Percentiles rank a stretch among this genome's conserved stretches.
Conservation (phyloP, 1,140 invertebrate species). For the Yoshiicerus persimilis region DNA sequence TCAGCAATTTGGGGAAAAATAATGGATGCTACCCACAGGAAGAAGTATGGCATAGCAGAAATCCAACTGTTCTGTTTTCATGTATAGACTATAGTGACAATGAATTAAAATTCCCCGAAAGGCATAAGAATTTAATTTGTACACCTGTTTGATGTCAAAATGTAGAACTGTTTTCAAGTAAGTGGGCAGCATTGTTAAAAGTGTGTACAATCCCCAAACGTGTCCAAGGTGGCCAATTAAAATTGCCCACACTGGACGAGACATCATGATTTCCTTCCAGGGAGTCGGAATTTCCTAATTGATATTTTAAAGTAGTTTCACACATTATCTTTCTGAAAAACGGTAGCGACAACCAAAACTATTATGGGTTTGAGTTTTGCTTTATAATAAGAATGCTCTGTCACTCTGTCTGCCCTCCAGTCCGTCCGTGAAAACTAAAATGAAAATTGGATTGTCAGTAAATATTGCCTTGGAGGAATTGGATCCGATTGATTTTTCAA, state of each 20-base stretch:
- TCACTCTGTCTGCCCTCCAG: too few species aligned
- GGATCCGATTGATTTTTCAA: slow-evolving; percentile 69
- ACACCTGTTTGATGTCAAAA: slow-evolving; percentile 75
- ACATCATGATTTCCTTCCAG: slow-evolving; percentile 31
- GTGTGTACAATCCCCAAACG: slow-evolving; percentile 71
- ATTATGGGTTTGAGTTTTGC: too few species aligned
- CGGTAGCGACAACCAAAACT: too few species aligned
- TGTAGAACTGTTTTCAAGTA: slow-evolving; percentile 63
- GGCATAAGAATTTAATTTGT: slow-evolving; percentile 56
- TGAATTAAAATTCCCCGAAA: slow-evolving; percentile 6
- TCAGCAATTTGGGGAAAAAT: slow-evolving; percentile 66
- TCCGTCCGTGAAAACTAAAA: too few species aligned
- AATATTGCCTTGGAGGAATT: neutral
- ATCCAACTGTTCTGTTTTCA: slow-evolving; percentile 73
- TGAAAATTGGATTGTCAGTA: too few species aligned
- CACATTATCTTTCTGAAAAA: too few species aligned
- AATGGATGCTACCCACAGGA: slow-evolving; percentile 74
- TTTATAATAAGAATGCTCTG: too few species aligned
- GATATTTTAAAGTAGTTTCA: neutral
- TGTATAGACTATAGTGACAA: too few species aligned
- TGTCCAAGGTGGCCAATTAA: slow-evolving; percentile 74
- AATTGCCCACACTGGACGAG: slow-evolving; percentile 30
- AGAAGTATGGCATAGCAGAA: slow-evolving; percentile 67
- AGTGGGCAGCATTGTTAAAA: slow-evolving; percentile 63
- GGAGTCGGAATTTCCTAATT: slow-evolving; percentile 25